Evolutionary conservation across 2,888 invertebrate species (phyloP), one percentile per base, ranked within the genome.

Genomic region (Meloe dianella): DNA sequence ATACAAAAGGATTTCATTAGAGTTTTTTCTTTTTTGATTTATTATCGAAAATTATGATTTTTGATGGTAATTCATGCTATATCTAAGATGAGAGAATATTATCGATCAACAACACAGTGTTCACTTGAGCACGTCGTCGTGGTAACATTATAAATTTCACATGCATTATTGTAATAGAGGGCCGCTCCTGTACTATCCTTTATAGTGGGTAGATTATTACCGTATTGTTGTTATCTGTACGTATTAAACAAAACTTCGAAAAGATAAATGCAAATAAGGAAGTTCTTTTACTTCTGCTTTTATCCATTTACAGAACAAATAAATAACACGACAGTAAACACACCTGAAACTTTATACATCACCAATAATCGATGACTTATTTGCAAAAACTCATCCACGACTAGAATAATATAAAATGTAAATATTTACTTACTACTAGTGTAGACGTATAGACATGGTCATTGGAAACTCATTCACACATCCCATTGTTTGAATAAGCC

Each of bases 261-360:
- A 22, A 24, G 22, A 51, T 24, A 51, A 51, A 51, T 51, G 51
- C 24, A 51, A 51, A 51, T 51, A 20, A 51, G 51, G 22, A 51
- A 51, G 24, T 51, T 24, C 1, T 9, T 20, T 47, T 47, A 20
- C 17, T 41, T n/a, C n/a, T 41, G 7, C 20, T 47, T 9, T 17
- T 17, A 1, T 17, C 41, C 41, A 41, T 41, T 41, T 41, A 41
- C n/a, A 41, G 17, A 8, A 41, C 17, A 41, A 47, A 47, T 20
- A 47, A 47, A 47, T 22, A 20, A 22, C 20, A 47, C 10, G 20
- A 47, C 20, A 47, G 9, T 47, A 47, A 47, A 47, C 47, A 51
- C 51, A 51, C 51, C 24, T 51, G 51, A 51, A 51, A 51, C 5
- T 20, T 47, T 47, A 47, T 47, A 51, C 12, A 51, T 20, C 20